phyloP scores from a whole-genome alignment of 2,797 vertebrate species.

The Pangasius krempfi region DNA sequence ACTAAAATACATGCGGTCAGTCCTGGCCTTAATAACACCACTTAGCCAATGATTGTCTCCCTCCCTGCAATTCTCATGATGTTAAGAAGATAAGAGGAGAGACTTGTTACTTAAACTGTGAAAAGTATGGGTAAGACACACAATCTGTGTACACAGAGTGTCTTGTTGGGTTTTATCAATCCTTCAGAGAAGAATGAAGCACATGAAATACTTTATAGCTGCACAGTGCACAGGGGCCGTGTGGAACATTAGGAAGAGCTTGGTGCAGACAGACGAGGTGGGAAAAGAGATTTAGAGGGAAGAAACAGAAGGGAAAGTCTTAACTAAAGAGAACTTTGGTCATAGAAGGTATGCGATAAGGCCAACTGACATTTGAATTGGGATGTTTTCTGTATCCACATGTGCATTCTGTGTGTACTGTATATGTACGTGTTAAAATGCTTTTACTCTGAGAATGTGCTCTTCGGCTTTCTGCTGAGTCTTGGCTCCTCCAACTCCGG shows the following conservation, averaged over 20 bases:
- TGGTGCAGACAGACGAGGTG: background rate
- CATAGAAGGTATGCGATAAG: background rate
- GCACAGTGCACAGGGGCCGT: slow-evolving; percentile 29
- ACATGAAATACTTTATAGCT: slow-evolving; percentile 56
- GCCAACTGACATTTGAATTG: background rate
- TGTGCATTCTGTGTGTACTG: background rate
- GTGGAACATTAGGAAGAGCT: slow-evolving; percentile 59
- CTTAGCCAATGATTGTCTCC: background rate
- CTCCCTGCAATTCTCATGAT: background rate
- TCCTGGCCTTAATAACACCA: background rate
- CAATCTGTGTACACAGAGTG: background rate
- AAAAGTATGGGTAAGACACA: background rate
- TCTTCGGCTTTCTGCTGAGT: slow-evolving; percentile 81
- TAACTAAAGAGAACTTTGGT: background rate
- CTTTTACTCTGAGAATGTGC: slow-evolving; percentile 91
- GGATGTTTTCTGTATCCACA: background rate
- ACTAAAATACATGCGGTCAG: slow-evolving; percentile 15
- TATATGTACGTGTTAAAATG: background rate
- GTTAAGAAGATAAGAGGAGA: background rate
- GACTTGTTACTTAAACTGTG: background rate
- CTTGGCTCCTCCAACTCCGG: slow-evolving; percentile 88
- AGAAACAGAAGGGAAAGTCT: background rate
- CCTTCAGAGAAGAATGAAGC: slow-evolving; percentile 43
- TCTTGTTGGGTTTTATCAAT: slow-evolving; percentile 38
- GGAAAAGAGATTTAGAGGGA: background rate